These are phyloP conservation scores for Amiota minor DNA, from an alignment of 2,888 invertebrate species.

Conservation along the genomic window DNA sequence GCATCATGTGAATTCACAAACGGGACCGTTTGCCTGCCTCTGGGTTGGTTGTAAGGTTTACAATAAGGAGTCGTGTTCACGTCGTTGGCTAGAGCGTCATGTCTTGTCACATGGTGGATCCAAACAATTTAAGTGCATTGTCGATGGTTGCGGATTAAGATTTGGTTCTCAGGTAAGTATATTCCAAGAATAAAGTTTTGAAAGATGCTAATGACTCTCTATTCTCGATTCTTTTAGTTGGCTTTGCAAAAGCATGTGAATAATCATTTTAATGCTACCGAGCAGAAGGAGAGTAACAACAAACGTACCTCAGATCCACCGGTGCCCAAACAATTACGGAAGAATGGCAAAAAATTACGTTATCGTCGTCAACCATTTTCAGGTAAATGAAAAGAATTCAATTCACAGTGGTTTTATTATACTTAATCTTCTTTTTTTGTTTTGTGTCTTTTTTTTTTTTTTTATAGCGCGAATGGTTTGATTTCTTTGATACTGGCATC, in stretches of 20 bases:
- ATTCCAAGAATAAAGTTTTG: not conserved
- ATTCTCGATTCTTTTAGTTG: constrained; percentile 56
- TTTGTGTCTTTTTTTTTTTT: constrained; percentile 15
- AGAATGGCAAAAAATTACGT: constrained; percentile 91
- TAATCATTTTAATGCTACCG: constrained; percentile 85
- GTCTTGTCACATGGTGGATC: constrained; percentile 92
- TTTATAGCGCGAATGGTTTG: constrained; percentile 90
- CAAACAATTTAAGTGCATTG: constrained; percentile 96
- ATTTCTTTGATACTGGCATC: constrained; percentile 92
- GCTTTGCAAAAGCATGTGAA: constrained; percentile 94
- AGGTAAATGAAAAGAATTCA: constrained; percentile 76
- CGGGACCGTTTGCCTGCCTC: constrained; percentile 89
- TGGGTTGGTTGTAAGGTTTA: constrained; percentile 97
- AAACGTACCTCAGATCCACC: constrained; percentile 84
- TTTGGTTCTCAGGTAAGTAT: constrained; percentile 87
- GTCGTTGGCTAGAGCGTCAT: constrained; percentile 94
- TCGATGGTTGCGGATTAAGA: constrained; percentile 91
- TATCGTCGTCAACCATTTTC: constrained; percentile 91
- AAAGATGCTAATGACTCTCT: no score
- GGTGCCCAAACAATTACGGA: constrained; percentile 84
- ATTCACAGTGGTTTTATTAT: not conserved
- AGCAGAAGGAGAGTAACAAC: constrained; percentile 74
- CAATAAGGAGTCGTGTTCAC: constrained; percentile 91
- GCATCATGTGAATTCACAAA: constrained; percentile 89
- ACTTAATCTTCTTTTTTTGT: not conserved